Percentiles rank a stretch among this genome's conserved stretches.
Evolutionary conservation across 2,888 invertebrate species (phyloP).

Genomic region (Chalcis sispes): DNA sequence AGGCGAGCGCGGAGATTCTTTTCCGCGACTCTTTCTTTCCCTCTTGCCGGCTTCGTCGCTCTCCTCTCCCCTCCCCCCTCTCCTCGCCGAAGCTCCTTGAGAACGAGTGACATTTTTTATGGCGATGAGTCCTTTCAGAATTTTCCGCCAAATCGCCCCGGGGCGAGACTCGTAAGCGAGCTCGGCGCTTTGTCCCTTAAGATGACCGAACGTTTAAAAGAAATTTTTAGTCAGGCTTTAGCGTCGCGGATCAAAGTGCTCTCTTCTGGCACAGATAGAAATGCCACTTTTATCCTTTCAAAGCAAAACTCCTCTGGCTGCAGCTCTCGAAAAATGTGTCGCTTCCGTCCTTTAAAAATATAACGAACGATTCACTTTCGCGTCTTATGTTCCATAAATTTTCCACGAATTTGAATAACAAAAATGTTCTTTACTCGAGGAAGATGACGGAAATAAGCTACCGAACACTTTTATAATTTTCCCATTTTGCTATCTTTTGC

Average conservation of each 20-base stretch:
- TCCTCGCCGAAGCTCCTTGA: background rate
- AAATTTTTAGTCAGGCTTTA: background rate
- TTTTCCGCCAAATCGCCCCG: slow-evolving; percentile 48
- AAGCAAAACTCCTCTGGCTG: background rate
- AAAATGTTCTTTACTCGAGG: no score
- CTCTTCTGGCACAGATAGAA: slow-evolving; percentile 11
- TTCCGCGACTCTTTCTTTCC: no score
- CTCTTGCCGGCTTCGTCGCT: no score
- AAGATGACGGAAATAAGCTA: no score
- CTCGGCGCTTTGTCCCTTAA: background rate
- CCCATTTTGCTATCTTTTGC: no score
- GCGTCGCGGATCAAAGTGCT: background rate
- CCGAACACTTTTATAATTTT: no score
- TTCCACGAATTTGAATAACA: no score
- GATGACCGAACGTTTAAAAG: background rate
- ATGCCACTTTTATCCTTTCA: slow-evolving; percentile 1
- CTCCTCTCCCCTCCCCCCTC: background rate
- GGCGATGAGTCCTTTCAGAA: slow-evolving; percentile 12
- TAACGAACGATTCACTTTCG: slow-evolving; percentile 45
- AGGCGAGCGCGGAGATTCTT: slow-evolving; percentile 47
- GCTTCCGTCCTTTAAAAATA: background rate
- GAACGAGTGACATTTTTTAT: slow-evolving; percentile 7
- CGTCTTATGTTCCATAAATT: slow-evolving; percentile 57
- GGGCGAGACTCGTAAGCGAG: background rate
- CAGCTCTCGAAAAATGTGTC: slow-evolving; percentile 5